A percentile compares a stretch with the other conserved stretches of the same genome.
These are phyloP conservation scores for Cherax quadricarinatus DNA, from an alignment of 1,140 invertebrate species.

Conservation along the genomic window DNA sequence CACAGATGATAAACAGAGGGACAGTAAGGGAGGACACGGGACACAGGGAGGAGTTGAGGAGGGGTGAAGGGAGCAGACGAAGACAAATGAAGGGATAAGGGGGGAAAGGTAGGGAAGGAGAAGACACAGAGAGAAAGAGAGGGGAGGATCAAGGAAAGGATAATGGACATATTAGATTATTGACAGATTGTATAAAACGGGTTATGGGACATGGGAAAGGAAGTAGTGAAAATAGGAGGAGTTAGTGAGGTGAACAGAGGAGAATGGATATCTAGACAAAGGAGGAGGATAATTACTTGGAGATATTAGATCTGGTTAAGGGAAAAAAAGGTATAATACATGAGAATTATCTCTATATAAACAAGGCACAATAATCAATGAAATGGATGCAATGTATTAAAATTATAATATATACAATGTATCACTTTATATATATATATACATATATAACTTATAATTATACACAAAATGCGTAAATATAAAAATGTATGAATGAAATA, in stretches of 20 bases:
- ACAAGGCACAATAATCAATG: background rate
- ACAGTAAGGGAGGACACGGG: background rate
- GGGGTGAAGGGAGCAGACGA: background rate
- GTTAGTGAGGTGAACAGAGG: too few relatives aligned
- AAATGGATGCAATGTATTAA: constrained; percentile 4
- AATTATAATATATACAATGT: background rate
- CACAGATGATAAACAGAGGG: background rate
- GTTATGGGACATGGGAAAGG: too few relatives aligned
- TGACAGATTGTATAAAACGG: too few relatives aligned
- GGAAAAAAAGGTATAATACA: background rate
- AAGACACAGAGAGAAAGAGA: background rate
- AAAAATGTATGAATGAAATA: background rate
- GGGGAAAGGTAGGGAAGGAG: background rate
- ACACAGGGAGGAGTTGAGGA: background rate
- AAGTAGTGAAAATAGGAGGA: too few relatives aligned
- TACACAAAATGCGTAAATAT: background rate
- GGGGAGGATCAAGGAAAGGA: background rate
- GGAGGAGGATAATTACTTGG: too few relatives aligned
- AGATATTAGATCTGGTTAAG: background rate
- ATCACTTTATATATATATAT: constrained; percentile 15
- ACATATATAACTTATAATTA: constrained; percentile 13
- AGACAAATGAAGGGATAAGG: background rate
- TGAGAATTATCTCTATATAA: background rate
- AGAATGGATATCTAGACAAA: too few relatives aligned
- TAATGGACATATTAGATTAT: background rate